These are phyloP conservation scores for Neelides folsomi DNA, from an alignment of 2,888 invertebrate genomes.

Conservation along the genomic window DNA sequence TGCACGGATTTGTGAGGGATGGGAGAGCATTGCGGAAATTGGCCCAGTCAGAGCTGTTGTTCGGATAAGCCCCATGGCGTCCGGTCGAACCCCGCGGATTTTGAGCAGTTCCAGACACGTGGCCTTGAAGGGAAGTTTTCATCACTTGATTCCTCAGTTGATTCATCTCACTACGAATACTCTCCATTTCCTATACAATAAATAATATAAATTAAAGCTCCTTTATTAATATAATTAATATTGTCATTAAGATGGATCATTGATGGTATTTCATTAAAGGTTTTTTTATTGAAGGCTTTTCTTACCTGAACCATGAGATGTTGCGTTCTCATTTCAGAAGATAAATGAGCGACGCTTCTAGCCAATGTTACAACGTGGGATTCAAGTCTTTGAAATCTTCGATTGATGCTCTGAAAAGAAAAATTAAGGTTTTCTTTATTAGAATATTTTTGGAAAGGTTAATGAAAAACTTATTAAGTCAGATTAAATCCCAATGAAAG, in stretches of 20 bases:
- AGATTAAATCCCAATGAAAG: background rate
- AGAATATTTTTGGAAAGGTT: no score
- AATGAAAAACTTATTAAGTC: slow-evolving; percentile 9
- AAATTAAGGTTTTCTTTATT: no score
- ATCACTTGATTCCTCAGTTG: slow-evolving; percentile 48
- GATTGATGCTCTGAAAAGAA: slow-evolving; percentile 56
- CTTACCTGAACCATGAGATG: slow-evolving; percentile 62
- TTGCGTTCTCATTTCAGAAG: slow-evolving; percentile 80
- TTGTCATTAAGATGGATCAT: no score
- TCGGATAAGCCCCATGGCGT: slow-evolving; percentile 22
- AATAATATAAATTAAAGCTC: no score
- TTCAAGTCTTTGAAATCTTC: slow-evolving; percentile 73
- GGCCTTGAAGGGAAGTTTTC: slow-evolving; percentile 26
- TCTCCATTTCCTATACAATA: slow-evolving; percentile 63
- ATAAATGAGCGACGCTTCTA: slow-evolving; percentile 76
- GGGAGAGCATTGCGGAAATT: slow-evolving; percentile 41
- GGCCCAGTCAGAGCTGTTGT: slow-evolving; percentile 27
- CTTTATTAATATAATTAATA: no score
- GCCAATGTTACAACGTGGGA: slow-evolving; percentile 83
- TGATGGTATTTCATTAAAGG: no score
- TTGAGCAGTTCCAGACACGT: slow-evolving; percentile 37
- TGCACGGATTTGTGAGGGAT: slow-evolving; percentile 63
- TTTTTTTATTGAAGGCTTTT: slow-evolving; percentile 2
- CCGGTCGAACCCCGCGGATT: slow-evolving; percentile 14
- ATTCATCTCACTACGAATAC: slow-evolving; percentile 65